Evolutionary conservation across 2,888 invertebrate species (phyloP).

Genomic region (Neuroscelio doddi): DNA sequence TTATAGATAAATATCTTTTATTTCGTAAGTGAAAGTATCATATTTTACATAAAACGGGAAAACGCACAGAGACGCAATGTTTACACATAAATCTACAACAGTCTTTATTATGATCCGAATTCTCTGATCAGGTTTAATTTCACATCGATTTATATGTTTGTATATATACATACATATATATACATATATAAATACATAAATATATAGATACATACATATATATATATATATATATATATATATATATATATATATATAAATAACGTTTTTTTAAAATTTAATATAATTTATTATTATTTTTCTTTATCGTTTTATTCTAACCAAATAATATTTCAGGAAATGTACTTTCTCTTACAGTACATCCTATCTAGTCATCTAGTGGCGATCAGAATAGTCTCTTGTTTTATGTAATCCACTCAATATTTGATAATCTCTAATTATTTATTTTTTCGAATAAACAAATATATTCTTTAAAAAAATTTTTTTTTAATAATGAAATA

Average conservation of each 20-base stretch:
- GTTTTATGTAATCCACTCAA: no score
- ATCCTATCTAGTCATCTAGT: no score
- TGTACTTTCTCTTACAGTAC: no score
- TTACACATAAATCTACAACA: slow-evolving; percentile 55
- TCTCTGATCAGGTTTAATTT: slow-evolving; percentile 58
- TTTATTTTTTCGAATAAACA: no score
- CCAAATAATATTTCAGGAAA: no score
- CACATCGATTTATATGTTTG: slow-evolving; percentile 49
- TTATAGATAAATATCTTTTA: slow-evolving; percentile 36
- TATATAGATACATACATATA: slow-evolving; percentile 66
- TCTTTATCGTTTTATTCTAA: no score
- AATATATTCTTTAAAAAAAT: no score
- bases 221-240: slow-evolving; percentile 62
- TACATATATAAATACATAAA: slow-evolving; percentile 68
- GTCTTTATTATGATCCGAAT: slow-evolving; percentile 68
- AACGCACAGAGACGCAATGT: slow-evolving; percentile 29
- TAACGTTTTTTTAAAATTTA: no score
- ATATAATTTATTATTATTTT: no score
- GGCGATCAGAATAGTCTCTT: no score
- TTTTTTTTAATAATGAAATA: no score
- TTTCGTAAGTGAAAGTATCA: slow-evolving; percentile 21
- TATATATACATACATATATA: slow-evolving; percentile 51
- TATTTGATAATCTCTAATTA: no score
- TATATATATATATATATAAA: slow-evolving; percentile 65
- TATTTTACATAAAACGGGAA: slow-evolving; percentile 33